phyloP scores from a whole-genome alignment of 1,140 invertebrate genomes.

The Reticulitermes speratus region DNA sequence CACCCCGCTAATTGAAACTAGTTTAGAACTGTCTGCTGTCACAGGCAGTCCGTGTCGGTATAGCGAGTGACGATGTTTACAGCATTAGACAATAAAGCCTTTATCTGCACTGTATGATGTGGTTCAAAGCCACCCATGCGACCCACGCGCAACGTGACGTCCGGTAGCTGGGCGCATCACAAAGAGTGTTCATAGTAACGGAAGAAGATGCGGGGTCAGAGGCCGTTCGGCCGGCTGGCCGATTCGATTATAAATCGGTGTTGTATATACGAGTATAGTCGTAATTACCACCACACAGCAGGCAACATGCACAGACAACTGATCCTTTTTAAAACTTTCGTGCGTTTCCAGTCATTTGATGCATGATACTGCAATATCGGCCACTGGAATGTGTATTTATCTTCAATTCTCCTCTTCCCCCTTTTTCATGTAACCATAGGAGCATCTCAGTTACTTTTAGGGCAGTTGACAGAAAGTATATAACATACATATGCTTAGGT shows the following conservation, averaged over 20 bases:
- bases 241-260: neutral
- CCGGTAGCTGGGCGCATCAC: neutral
- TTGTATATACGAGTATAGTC: neutral
- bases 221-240: neutral
- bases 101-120: neutral
- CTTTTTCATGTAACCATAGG: too few relatives aligned
- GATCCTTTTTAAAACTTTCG: too few relatives aligned
- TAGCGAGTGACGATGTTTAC: neutral
- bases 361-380: too few relatives aligned
- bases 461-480: too few relatives aligned
- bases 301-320: too few relatives aligned
- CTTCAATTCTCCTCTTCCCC: too few relatives aligned
- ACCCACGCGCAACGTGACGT: neutral
- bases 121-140: neutral
- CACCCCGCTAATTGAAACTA: neutral
- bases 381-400: too few relatives aligned
- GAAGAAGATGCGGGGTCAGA: slow-evolving; percentile 1
- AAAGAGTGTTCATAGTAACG: neutral
- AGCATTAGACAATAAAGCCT: neutral
- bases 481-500: too few relatives aligned
- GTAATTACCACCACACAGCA: neutral
- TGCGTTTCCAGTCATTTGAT: too few relatives aligned
- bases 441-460: too few relatives aligned
- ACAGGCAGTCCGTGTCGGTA: neutral
- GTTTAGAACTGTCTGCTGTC: neutral